Conservation (phyloP, 1,140 invertebrate species). For the Pseudomyrmex cubaensis region DNA sequence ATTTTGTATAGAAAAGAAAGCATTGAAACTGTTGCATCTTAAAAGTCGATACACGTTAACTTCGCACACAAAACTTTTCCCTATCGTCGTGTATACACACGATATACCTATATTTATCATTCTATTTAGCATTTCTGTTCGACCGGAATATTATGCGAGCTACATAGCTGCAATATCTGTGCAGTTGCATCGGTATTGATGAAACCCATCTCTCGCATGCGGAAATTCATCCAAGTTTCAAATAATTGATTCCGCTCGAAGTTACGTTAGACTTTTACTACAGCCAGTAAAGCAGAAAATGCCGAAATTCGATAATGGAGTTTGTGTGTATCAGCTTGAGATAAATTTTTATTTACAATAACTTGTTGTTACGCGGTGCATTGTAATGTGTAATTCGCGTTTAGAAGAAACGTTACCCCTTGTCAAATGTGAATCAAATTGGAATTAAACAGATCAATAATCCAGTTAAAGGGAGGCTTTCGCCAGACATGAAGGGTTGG, state of each 20-base stretch:
- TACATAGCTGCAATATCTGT: background rate
- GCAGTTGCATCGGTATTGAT: slow-evolving; percentile 25
- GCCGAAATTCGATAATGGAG: slow-evolving; percentile 2
- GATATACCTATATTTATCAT: slow-evolving; percentile 25
- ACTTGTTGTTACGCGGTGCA: background rate
- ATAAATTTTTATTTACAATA: slow-evolving; percentile 14
- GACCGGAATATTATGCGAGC: background rate
- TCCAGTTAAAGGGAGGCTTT: slow-evolving; percentile 23
- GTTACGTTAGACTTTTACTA: background rate
- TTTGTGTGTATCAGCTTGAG: slow-evolving; percentile 17
- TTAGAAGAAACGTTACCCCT: background rate
- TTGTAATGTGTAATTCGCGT: background rate
- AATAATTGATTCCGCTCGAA: slow-evolving; percentile 38
- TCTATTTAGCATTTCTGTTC: slow-evolving; percentile 8
- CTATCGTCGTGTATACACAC: background rate
- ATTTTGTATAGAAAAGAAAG: background rate
- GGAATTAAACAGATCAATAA: background rate
- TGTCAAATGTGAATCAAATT: background rate
- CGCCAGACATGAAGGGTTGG: slow-evolving; percentile 3
- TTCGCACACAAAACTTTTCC: slow-evolving; percentile 14
- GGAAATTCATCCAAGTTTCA: slow-evolving; percentile 32
- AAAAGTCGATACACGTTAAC: background rate
- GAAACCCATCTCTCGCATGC: slow-evolving; percentile 28
- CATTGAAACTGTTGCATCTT: slow-evolving; percentile 16
- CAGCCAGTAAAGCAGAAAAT: slow-evolving; percentile 44